Evolutionary conservation across 1,140 invertebrate genomes (phyloP).

Genomic region (Phenacoccus solenopsis): DNA sequence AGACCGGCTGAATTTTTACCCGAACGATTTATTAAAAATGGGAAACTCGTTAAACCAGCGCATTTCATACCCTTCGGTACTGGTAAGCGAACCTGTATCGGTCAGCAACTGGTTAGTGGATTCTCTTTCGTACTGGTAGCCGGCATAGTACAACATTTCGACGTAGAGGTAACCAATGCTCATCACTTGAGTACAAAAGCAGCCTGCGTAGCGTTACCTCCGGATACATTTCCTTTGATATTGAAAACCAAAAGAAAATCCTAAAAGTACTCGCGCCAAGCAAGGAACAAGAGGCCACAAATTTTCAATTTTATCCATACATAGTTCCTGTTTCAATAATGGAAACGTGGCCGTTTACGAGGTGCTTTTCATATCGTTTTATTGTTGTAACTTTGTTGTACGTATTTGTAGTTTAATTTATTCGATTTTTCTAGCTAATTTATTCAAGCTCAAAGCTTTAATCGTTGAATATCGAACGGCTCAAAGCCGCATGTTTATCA

Average conservation of each 20-base stretch:
- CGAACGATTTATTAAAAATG: constrained; percentile 49
- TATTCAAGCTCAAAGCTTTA: no score
- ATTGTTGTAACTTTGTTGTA: no score
- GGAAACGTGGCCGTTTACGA: no score
- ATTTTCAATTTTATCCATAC: no score
- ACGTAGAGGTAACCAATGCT: constrained; percentile 43
- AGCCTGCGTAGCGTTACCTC: constrained; percentile 54
- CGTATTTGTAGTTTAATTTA: no score
- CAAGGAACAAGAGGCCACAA: not conserved
- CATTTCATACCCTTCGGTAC: constrained; percentile 77
- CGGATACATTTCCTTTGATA: constrained; percentile 46
- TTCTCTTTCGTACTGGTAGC: constrained; percentile 58
- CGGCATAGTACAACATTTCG: constrained; percentile 58
- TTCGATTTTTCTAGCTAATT: no score
- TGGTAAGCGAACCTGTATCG: constrained; percentile 73
- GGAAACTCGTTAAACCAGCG: constrained; percentile 36
- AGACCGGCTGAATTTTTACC: constrained; percentile 55
- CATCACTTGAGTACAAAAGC: constrained; percentile 43
- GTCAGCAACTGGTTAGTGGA: constrained; percentile 64
- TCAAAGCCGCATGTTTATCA: not conserved
- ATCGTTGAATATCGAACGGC: not conserved
- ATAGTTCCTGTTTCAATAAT: no score
- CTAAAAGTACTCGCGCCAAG: not conserved
- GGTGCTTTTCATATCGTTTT: no score
- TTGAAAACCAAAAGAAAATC: constrained; percentile 34